phyloP scores from a whole-genome alignment of 1,140 invertebrate genomes.

The Lucilia sericata region DNA sequence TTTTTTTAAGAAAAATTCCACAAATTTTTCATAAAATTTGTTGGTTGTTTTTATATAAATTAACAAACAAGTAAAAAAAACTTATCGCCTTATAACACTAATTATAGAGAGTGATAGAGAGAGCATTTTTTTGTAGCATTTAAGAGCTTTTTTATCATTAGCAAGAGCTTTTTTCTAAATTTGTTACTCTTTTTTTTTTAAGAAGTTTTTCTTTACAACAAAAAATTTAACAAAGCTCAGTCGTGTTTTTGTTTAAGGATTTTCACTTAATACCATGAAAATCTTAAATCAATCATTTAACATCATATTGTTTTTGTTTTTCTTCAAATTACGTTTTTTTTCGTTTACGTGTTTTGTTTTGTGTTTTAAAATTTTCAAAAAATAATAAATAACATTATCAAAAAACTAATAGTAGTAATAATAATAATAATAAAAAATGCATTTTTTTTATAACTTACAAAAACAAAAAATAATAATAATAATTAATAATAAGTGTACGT shows the following conservation, averaged over 20 bases:
- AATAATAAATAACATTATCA: constrained; percentile 17
- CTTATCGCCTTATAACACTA: background rate
- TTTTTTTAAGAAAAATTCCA: background rate
- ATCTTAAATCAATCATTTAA: background rate
- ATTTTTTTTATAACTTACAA: constrained; percentile 18
- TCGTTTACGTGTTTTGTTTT: background rate
- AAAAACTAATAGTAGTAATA: background rate
- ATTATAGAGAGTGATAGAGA: background rate
- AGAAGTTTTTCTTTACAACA: background rate
- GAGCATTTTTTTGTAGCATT: too few relatives aligned
- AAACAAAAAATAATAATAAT: background rate
- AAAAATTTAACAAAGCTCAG: constrained; percentile 18
- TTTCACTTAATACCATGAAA: too few relatives aligned
- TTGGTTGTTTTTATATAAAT: background rate
- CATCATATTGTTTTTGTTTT: background rate
- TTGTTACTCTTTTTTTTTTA: background rate
- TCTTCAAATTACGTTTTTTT: background rate
- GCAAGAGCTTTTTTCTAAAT: constrained; percentile 3
- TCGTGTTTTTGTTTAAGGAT: background rate
- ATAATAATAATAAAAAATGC: constrained; percentile 4
- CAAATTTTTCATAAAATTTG: background rate
- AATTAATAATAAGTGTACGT: background rate
- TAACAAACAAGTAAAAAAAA: constrained; percentile 1
- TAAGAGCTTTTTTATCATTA: background rate
- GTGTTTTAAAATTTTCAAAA: constrained; percentile 2